Evolutionary conservation across 2,797 vertebrate genomes (phyloP), one percentile per base, ranked within the genome.

Genomic region (Schizopygopsis malacanthus): DNA sequence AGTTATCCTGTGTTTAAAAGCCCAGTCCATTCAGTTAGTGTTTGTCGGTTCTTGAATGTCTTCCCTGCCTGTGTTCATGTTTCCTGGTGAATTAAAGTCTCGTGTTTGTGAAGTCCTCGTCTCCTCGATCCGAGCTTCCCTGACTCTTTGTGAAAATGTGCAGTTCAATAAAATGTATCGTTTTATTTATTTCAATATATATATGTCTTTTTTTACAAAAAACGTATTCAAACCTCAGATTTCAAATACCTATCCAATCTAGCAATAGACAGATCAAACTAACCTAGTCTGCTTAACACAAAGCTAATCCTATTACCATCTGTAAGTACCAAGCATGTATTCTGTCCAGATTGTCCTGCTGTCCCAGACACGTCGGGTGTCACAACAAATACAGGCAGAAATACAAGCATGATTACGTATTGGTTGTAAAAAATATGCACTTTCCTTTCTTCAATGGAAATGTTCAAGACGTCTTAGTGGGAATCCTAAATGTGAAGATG

Each of bases 261-360:
- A 47, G 88, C 87, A 92, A 88, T 81, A 91, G 90, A 92, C 87
- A 93, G 95, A 94, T 92, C 92, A 87, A 91, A 93, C 90, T 94
- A 90, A 92, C 93, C 8, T 90, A 93, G 94, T 92, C 93, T 95
- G 93, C 95, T 96, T 95, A 96, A 93, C 91, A 88, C 87, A 88
- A 93, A 92, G 54, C 41, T 96, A 97, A 98, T 98, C 96, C 97
- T 96, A 96, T 98, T 97, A 97, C 92, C 90, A 91, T 92, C 88
- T 83, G 89, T 94, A 95, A 95, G 95, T 95, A 94, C 92, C 91
- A 92, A 86, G 92, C 93, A 93, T 93, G 93, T 91, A 92, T 93
- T 90, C 90, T 91, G 94, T 95, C 95, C 97, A 95, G 96, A 96
- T 94, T 91, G 94, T 93, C 92, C 93, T 92, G 90, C 91, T 94